Evolutionary conservation across 2,797 vertebrate genomes (phyloP), one percentile per base, ranked within the genome.

Genomic region (Numenius phaeopus): DNA sequence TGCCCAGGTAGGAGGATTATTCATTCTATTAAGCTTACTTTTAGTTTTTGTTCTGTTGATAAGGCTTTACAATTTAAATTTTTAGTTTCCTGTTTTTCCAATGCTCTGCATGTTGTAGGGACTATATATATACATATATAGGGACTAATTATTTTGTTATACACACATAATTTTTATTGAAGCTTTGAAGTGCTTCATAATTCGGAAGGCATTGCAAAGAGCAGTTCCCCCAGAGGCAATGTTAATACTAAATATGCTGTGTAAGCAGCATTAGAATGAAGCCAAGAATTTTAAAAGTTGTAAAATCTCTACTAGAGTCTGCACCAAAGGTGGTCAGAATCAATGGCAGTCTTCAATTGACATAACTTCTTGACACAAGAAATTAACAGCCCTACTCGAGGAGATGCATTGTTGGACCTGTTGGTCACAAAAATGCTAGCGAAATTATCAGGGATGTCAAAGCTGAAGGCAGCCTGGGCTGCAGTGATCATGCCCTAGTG

Each of bases 81-180:
- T 72, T 52, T 14, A 42, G 2, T 58, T 66, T 52, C 14, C 14
- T 69, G 5, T 55, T 83, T 85, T 77, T 62, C 21, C 42, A 81
- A 2, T 76, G 26, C 10, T 88, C 29, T 73, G 5, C n/a, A 34
- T 72, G 21, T 69, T 92, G 21, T 10, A 7, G 3, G 42, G 61
- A 80, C 26, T 73, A 91, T 47, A 47, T 47, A 47, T 22, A 22
- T 47, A 47, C 23, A 47, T 22, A 22, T 92, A 23, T 10, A 7
- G 4, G 42, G 61, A 80, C 26, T 73, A 92, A 96, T 86, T 91
- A 83, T 89, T 90, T 91, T 93, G 47, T 87, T 70, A 77, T 44
- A 77, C 94, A 46, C 2, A 9, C 46, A 14, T 61, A 70, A 70
- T 90, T 95, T 95, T 95, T 92, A 73, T 39, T 77, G 89, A 82